These are phyloP conservation scores for Clanis bilineata DNA, from an alignment of 2,888 invertebrate species.

Conservation along the genomic window DNA sequence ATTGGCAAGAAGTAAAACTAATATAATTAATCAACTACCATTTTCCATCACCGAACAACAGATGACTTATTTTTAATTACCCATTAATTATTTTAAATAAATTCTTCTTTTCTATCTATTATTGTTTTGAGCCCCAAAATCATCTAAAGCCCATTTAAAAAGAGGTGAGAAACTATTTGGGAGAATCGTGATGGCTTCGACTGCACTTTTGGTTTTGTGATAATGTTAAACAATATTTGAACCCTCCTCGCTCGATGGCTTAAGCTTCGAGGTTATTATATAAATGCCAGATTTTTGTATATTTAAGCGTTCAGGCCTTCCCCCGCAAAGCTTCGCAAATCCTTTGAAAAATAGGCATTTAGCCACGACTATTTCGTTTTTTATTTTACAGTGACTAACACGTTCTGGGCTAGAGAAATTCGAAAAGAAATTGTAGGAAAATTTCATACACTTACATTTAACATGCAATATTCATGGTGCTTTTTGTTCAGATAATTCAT, in stretches of 20 bases:
- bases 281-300: conserved; percentile 29
- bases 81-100: conserved; percentile 61
- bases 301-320: conserved; percentile 38
- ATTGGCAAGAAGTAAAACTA: conserved; percentile 83
- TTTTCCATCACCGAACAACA: conserved; percentile 46
- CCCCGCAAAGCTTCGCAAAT: conserved; percentile 54
- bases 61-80: conserved; percentile 57
- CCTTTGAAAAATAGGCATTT: conserved; percentile 37
- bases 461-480: background rate
- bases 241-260: conserved; percentile 38
- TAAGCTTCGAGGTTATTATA: conserved; percentile 39
- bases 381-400: conserved; percentile 48
- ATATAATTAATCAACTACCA: conserved; percentile 38
- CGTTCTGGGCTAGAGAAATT: conserved; percentile 14
- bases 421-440: background rate
- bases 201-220: conserved; percentile 36
- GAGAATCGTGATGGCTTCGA: conserved; percentile 53
- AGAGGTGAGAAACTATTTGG: conserved; percentile 69
- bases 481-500: background rate
- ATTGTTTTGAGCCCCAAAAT: conserved; percentile 45
- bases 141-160: conserved; percentile 38
- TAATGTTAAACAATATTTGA: conserved; percentile 33
- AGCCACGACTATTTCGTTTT: conserved; percentile 37
- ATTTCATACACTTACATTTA: background rate
- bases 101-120: conserved; percentile 49